These are phyloP conservation scores for Pyrgilauda ruficollis DNA, from an alignment of 2,113 vertebrate genomes.

Conservation along the genomic window DNA sequence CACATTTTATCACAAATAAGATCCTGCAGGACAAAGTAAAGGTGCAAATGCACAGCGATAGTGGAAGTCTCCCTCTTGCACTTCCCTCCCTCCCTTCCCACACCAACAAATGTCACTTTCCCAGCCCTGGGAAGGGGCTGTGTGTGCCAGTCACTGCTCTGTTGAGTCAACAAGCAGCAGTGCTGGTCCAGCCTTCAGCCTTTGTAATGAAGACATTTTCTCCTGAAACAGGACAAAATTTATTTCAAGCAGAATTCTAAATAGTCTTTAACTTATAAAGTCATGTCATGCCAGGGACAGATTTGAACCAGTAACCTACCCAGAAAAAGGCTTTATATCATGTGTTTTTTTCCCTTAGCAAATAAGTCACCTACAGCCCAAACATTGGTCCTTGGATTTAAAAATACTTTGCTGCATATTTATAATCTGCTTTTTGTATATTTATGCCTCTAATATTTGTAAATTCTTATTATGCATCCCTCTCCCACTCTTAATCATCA, in stretches of 20 bases:
- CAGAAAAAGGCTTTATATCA: not conserved
- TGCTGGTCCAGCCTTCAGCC: not conserved
- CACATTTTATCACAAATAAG: not conserved
- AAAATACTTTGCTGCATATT: constrained; percentile 57
- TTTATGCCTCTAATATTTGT: constrained; percentile 68
- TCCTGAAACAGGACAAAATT: not conserved
- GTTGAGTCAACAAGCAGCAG: not conserved
- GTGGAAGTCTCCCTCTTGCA: not conserved
- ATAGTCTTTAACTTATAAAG: not conserved
- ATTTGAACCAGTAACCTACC: not conserved
- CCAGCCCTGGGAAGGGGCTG: not conserved
- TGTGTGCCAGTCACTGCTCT: rapidly evolving
- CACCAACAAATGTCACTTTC: not conserved
- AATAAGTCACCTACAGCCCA: constrained; percentile 51
- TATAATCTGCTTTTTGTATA: constrained; percentile 63
- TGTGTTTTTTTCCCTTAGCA: not conserved
- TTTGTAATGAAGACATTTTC: not conserved
- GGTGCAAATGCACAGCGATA: not conserved
- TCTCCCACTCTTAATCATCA: constrained; percentile 55
- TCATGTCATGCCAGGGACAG: not conserved
- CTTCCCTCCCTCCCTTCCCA: not conserved
- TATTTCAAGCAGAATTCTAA: not conserved
- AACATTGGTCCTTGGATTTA: constrained; percentile 36
- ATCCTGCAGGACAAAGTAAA: not conserved
- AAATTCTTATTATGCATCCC: constrained; percentile 67